A percentile compares a stretch with the other conserved stretches of the same genome.
These are phyloP conservation scores for Coendou prehensilis DNA, from an alignment of 2,797 vertebrate species.

Conservation along the genomic window DNA sequence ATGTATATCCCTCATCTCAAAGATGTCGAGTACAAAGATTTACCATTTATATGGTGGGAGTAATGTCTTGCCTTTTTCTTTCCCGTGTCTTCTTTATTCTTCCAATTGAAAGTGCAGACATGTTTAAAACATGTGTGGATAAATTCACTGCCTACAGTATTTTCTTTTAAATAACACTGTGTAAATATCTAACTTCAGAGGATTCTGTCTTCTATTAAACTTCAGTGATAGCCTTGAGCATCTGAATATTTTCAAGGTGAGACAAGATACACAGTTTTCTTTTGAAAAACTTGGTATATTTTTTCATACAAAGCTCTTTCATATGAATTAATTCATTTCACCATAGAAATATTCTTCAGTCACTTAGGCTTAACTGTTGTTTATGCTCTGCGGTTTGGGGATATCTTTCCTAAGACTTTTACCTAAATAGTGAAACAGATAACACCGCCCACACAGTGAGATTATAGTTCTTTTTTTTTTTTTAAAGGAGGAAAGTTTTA, in stretches of 20 bases:
- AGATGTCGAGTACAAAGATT: not conserved
- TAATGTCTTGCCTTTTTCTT: not conserved
- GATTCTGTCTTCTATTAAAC: not conserved
- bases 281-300: not conserved
- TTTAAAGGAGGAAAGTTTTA: too few species aligned
- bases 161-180: conserved; percentile 31
- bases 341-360: conserved; percentile 13
- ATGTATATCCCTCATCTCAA: not conserved
- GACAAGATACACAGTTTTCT: not conserved
- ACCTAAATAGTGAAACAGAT: not conserved
- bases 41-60: not conserved
- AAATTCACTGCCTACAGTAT: conserved; percentile 3
- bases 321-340: not conserved
- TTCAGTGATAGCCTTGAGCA: not conserved
- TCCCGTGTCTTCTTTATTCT: conserved; percentile 15
- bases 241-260: conserved; percentile 27
- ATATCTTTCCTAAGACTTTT: conserved; percentile 49
- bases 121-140: conserved; percentile 43
- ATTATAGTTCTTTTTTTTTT: not conserved
- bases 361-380: not conserved
- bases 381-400: not conserved
- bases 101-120: conserved; percentile 21
- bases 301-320: conserved; percentile 27
- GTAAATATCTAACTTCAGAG: not conserved
- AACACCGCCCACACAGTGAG: conserved; percentile 57